These are phyloP conservation scores for Onychostoma macrolepis DNA, from an alignment of 2,113 vertebrate species.

Conservation along the genomic window DNA sequence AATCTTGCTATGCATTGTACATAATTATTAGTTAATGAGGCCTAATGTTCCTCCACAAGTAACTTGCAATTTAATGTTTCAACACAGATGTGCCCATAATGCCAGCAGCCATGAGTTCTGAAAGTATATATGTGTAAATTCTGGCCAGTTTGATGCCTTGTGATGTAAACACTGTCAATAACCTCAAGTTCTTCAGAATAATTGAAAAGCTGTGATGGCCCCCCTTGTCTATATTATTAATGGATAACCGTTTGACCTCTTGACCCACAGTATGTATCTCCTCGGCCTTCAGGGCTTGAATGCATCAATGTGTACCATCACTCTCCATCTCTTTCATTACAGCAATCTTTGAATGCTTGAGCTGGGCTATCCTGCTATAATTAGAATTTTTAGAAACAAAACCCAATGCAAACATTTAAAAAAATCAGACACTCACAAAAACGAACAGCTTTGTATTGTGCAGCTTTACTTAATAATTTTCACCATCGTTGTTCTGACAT, in stretches of 20 bases:
- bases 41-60: neutral
- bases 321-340: neutral
- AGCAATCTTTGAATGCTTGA: neutral
- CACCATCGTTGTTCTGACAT: neutral
- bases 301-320: neutral
- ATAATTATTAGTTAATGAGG: neutral
- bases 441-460: neutral
- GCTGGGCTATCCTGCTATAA: neutral
- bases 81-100: neutral
- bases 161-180: neutral
- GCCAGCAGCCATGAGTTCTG: neutral
- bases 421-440: no score
- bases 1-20: neutral
- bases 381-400: neutral
- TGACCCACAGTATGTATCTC: slow-evolving; percentile 5
- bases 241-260: slow-evolving; percentile 20
- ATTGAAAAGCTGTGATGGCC: neutral
- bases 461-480: slow-evolving; percentile 2
- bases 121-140: neutral
- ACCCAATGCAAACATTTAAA: neutral
- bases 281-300: neutral
- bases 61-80: neutral
- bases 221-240: slow-evolving; percentile 4
- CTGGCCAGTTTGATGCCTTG: neutral
- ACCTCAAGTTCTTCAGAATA: neutral